Evolutionary conservation across 2,113 vertebrate species (phyloP), one percentile per base, ranked within the genome.

Genomic region (Poeciliopsis prolifica): DNA sequence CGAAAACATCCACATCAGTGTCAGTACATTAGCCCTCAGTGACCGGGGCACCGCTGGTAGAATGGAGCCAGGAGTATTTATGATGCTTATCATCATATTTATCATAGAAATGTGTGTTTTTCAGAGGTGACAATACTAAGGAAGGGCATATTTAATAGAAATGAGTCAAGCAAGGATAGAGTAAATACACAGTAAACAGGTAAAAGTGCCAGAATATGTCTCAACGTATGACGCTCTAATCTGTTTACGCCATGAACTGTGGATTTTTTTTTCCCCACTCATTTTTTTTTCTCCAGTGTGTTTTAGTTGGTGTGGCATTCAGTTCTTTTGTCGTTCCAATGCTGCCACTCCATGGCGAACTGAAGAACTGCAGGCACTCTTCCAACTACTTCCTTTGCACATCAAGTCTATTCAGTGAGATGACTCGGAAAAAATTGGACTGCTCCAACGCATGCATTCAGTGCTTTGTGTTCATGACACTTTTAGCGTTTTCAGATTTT

Each of bases 311-410:
- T 61, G 62, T 60, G 12, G 24, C 19, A 6, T 63, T 31, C 24
- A 28, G 8, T 63, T 42, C 71, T 81, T 29, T 86, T 75, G 37
- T 67, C 61, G 74, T 70, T 74, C 64, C 37, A 72, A 74, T 90
- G 81, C 90, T 90, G 87, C 90, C 89, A 70, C 82, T 37, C 15
- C 1, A 35, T 90, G 92, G 89, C 65, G 0, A 31, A 79, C 14
- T n/a, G 26, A 70, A 72, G 84, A 15, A 87, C 15, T 85, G 74
- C 83, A 86, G 29, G 24, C 28, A n/a, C 5, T 35, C 13, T n/a
- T 15, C 2, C 65, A 31, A 75, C 8, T 5, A 33, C 5, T 2
- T 7, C 30, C 7, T 58, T 31, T 11, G 17, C 30, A 42, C 5
- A n/a, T 58, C 15, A 3, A 19, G 14, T 19, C 6, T 63, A 13